Base-by-base conservation (phyloP, 2,113 vertebrate species). In the Caranx melampygus region DNA sequence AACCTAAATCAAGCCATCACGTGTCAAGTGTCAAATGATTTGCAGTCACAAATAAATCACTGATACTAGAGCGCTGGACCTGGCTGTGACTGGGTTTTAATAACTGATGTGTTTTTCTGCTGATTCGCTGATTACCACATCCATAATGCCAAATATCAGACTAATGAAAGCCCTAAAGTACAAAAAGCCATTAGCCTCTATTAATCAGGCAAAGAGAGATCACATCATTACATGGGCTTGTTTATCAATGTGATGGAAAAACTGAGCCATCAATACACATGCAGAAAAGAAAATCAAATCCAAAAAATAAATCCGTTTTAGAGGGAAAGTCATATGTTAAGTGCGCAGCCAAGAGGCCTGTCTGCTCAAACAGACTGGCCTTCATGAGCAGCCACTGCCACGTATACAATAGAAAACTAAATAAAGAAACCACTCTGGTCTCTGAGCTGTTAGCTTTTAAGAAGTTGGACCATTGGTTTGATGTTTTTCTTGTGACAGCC, bases 1-100 rank as follows among this genome's bases (percentile, higher is more conserved):
- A 61, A 78, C 73, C 42, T 81, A 79, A 86, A 76, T 55, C 57
- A 79, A 61, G 68, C 59, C 83, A 60, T 75, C 73, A 68, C n/a
- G 70, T 20, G 42, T 31, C 52, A 66, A 74, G 61, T 58, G 45
- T 51, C 34, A 45, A 78, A 71, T 31, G 12, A 64, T 70, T 66
- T 75, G 77, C 15, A 49, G 2, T 75, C 34, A 51, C 45, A 71
- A 62, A 84, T 80, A 65, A 78, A 84, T 82, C 72, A 59, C 42
- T n/a, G 7, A 45, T 34, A 71, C 40, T 69, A 18, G 67, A 42
- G 37, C 15, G 5, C 51, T 45, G 20, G 45, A 72, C 20, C 44
- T 64, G 66, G 21, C 59, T 26, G 37, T 1, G 18, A 69, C 44
- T 58, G 8, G 31, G 52, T 74, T 78, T 82, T 75, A 84, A 81